Conservation (phyloP, 2,113 vertebrate genomes). For the Tupaia tana region DNA sequence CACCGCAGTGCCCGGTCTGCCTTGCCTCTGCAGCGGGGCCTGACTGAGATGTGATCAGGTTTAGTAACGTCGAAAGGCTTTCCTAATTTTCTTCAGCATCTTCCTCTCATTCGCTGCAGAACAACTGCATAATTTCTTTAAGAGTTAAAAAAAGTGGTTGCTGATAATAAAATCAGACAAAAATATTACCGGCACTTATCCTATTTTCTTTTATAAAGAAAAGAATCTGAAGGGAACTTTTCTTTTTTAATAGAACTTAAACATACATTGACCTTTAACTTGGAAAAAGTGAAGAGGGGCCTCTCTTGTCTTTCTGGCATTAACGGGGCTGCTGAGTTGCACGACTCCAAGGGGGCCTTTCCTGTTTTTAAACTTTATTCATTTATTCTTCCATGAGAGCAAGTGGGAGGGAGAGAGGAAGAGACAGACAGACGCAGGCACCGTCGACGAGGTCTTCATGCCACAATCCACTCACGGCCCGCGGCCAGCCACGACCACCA, state of each 20-base stretch:
- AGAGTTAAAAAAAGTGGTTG: not conserved
- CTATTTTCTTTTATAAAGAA: not conserved
- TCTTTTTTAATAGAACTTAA: not conserved
- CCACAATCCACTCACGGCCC: too few species aligned
- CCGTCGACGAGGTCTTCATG: too few species aligned
- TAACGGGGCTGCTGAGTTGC: fast-evolving
- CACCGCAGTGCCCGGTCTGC: too few species aligned
- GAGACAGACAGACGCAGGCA: too few species aligned
- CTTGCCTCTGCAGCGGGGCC: too few species aligned
- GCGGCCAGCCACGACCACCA: too few species aligned
- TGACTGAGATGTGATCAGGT: not conserved
- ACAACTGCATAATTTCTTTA: not conserved
- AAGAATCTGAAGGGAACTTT: not conserved
- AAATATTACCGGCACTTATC: not conserved
- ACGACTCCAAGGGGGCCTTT: not conserved
- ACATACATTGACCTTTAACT: not conserved
- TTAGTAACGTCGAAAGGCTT: not conserved
- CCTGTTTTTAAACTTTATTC: too few species aligned
- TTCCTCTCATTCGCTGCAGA: not conserved
- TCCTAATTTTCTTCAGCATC: not conserved
- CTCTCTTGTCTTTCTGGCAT: not conserved
- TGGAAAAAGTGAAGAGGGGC: not conserved
- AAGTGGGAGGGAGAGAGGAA: too few species aligned
- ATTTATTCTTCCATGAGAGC: too few species aligned
- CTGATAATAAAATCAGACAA: not conserved